A percentile compares a stretch with the other conserved stretches of the same genome.
phyloP scores from a whole-genome alignment of 2,888 invertebrate genomes.

The Cosmopolites sordidus region DNA sequence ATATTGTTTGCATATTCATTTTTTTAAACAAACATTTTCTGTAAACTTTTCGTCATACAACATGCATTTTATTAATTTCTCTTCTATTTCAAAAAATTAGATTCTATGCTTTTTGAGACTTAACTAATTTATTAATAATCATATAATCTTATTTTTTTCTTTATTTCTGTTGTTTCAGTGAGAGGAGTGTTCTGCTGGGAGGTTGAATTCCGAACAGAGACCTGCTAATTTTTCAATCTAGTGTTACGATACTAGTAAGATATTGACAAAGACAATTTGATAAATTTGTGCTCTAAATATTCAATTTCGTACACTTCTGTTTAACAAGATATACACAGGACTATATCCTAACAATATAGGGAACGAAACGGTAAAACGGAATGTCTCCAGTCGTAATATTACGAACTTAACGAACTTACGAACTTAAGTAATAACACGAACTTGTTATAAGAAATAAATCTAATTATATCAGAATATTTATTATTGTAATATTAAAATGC shows the following conservation, averaged over 20 bases:
- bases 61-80: too few relatives aligned
- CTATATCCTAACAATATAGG: slow-evolving; percentile 36
- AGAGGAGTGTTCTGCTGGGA: slow-evolving; percentile 5
- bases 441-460: slow-evolving; percentile 31
- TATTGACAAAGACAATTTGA: slow-evolving; percentile 29
- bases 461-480: slow-evolving; percentile 31
- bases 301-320: slow-evolving; percentile 24
- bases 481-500: slow-evolving; percentile 25
- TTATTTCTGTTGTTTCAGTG: slow-evolving; percentile 11
- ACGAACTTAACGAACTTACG: too few relatives aligned
- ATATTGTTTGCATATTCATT: too few relatives aligned
- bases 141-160: too few relatives aligned
- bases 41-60: too few relatives aligned
- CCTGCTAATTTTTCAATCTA: slow-evolving; percentile 15
- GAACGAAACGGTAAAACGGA: slow-evolving; percentile 26
- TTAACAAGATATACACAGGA: slow-evolving; percentile 41
- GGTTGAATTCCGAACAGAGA: slow-evolving; percentile 1
- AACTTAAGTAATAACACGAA: slow-evolving; percentile 29
- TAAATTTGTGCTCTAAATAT: slow-evolving; percentile 35
- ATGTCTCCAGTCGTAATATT: slow-evolving; percentile 30
- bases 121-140: too few relatives aligned
- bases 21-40: too few relatives aligned
- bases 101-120: too few relatives aligned
- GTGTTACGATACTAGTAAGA: slow-evolving; percentile 16
- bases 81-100: too few relatives aligned